Evolutionary conservation across 23 tunicate species (phyloP), one percentile per base, ranked within the genome.

Genomic region (Halocynthia aurantium): DNA sequence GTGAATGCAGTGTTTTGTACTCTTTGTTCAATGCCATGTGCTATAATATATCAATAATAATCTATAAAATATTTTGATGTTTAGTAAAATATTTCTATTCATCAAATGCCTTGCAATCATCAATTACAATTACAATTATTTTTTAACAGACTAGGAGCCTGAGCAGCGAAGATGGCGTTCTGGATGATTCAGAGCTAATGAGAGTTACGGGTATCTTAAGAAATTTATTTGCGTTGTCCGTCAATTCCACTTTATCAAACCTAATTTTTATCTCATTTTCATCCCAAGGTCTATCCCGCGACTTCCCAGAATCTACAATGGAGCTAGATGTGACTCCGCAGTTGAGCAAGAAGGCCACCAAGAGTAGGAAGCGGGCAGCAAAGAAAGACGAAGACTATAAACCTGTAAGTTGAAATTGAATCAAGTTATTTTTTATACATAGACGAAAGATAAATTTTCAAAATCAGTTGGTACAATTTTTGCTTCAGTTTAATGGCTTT

Each of bases 281-380:
- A 73, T 49, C 50, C 0, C 18, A 49, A 71, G 77, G 84, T 49
- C 76, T 76, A 31, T 21, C 51, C 68, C 71, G 87, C 64, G 60
- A 79, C 22, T 88, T 89, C 67, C 96, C 96, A 15, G 61, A 89
- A 75, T 67, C 96, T 7, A 73, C 74, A 6, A 75, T 89, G 68
- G 96, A 84, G 54, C 76, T 89, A 44, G 96, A 89, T 62, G 96
- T 80, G 7, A 89, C 96, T 11, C 96, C 96, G 11, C 52, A 51
- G 54, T 22, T 80, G 57, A 31, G 44, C 44, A 85, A 85, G 73
- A 85, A 85, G 51, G 44, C 44, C 44, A 71, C 83, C 52, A 82
- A 81, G 13, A 71, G 76, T 10, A 62, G 90, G 9, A 85, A 85
- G 53, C 55, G 84, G 7, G 53, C 83, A n/a, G 51, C 19, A 5